phyloP scores from a whole-genome alignment of 1,140 invertebrate genomes.

The Drosophila chauvacae region DNA sequence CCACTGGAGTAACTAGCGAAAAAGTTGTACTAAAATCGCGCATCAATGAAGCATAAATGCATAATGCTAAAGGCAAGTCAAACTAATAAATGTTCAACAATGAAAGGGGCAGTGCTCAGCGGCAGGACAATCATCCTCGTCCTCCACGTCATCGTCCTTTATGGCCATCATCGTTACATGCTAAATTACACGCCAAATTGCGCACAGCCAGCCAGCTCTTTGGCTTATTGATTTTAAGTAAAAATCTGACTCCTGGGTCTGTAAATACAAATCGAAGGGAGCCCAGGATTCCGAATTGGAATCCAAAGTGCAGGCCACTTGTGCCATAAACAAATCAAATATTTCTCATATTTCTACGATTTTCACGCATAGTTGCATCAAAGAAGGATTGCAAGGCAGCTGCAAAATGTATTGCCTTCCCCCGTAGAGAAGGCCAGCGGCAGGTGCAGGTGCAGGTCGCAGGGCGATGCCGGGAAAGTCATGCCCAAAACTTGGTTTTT shows the following conservation, averaged over 20 bases:
- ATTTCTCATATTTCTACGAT: constrained; percentile 71
- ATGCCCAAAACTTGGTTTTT: constrained; percentile 16
- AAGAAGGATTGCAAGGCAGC: constrained; percentile 47
- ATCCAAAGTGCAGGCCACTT: constrained; percentile 51
- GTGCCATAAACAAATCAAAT: constrained; percentile 80
- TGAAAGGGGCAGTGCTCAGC: constrained; percentile 32
- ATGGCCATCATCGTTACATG: constrained; percentile 77
- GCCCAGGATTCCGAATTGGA: constrained; percentile 14
- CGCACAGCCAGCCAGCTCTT: constrained; percentile 58
- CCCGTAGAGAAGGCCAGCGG: neutral
- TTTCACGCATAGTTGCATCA: constrained; percentile 69
- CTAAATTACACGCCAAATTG: constrained; percentile 81
- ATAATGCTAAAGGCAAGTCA: constrained; percentile 72
- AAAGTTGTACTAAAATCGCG: constrained; percentile 60
- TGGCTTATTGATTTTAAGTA: constrained; percentile 70
- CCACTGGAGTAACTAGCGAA: constrained; percentile 33
- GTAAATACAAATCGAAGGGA: constrained; percentile 48
- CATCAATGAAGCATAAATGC: constrained; percentile 80
- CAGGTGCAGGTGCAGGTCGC: neutral
- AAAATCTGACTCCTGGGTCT: constrained; percentile 38
- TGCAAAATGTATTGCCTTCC: constrained; percentile 56
- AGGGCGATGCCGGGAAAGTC: constrained; percentile 7
- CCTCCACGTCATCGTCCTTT: constrained; percentile 28
- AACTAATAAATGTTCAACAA: constrained; percentile 79
- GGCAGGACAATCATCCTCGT: constrained; percentile 22